phyloP scores from a whole-genome alignment of 2,113 vertebrate species.

The Smithornis capensis region DNA sequence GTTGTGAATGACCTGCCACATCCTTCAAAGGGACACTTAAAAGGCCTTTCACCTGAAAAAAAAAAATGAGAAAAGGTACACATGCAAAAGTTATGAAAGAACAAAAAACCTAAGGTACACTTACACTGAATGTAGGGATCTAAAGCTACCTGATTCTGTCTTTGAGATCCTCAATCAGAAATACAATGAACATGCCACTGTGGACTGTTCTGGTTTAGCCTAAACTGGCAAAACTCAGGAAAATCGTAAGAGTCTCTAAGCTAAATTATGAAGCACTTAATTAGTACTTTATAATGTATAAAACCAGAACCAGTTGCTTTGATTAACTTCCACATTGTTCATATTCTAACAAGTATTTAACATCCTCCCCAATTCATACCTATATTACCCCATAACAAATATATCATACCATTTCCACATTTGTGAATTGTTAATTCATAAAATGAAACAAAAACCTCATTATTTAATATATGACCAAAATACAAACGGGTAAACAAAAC shows the following conservation, averaged over 20 bases:
- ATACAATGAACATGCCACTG: background rate
- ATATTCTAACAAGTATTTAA: background rate
- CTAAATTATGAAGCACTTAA: background rate
- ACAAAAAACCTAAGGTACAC: background rate
- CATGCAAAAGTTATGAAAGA: background rate
- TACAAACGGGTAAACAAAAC: background rate
- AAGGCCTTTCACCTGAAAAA: constrained; percentile 92
- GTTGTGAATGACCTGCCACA: constrained; percentile 98
- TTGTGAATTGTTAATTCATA: background rate
- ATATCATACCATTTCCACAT: background rate
- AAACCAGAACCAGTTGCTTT: background rate
- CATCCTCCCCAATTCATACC: background rate
- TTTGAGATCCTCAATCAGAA: background rate
- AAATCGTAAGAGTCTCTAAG: background rate
- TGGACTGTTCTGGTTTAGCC: background rate
- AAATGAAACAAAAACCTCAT: background rate
- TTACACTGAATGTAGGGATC: background rate
- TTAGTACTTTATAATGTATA: background rate
- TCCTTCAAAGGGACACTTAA: constrained; percentile 95
- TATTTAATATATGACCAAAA: background rate
- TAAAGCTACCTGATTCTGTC: background rate
- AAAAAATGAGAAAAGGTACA: background rate
- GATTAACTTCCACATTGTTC: background rate
- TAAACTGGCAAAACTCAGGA: background rate
- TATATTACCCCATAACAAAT: background rate